Percentiles rank a stretch among this genome's conserved stretches.
These are phyloP conservation scores for Solen grandis DNA, from an alignment of 1,140 invertebrate genomes.

Conservation along the genomic window DNA sequence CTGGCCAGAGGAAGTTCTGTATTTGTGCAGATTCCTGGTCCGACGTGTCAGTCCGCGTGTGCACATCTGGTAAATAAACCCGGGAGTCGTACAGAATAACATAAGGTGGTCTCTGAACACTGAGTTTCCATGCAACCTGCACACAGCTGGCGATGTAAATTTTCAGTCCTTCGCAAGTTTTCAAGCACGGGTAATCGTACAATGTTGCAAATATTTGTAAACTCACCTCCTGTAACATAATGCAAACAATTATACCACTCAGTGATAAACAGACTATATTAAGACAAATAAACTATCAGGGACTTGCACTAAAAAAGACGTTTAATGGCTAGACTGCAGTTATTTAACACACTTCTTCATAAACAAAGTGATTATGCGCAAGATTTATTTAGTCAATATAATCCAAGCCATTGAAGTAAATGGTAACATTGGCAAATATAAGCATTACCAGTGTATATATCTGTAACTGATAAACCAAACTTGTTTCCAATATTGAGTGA, in stretches of 20 bases:
- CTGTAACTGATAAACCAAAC: no score
- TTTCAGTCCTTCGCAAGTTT: conserved; percentile 84
- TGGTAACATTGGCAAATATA: no score
- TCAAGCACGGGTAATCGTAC: conserved; percentile 89
- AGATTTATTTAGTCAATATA: no score
- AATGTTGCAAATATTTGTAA: conserved; percentile 86
- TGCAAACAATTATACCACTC: background rate
- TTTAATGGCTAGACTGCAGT: no score
- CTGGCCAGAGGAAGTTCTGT: conserved; percentile 88
- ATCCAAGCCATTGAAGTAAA: no score
- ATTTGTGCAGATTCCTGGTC: conserved; percentile 84
- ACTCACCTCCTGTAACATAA: conserved; percentile 84
- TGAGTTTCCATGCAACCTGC: conserved; percentile 85
- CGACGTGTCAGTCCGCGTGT: conserved; percentile 86
- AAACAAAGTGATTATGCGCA: no score
- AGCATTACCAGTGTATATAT: no score
- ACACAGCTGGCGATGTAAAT: conserved; percentile 86
- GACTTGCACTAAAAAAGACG: background rate
- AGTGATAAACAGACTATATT: background rate
- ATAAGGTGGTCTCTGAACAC: conserved; percentile 82
- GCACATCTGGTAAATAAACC: conserved; percentile 84
- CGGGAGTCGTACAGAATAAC: conserved; percentile 84
- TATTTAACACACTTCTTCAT: no score
- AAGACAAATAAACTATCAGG: background rate
- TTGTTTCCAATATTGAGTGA: no score